Evolutionary conservation across 2,888 invertebrate species (phyloP), one percentile per base, ranked within the genome.

Genomic region (Odontocerum albicorne): DNA sequence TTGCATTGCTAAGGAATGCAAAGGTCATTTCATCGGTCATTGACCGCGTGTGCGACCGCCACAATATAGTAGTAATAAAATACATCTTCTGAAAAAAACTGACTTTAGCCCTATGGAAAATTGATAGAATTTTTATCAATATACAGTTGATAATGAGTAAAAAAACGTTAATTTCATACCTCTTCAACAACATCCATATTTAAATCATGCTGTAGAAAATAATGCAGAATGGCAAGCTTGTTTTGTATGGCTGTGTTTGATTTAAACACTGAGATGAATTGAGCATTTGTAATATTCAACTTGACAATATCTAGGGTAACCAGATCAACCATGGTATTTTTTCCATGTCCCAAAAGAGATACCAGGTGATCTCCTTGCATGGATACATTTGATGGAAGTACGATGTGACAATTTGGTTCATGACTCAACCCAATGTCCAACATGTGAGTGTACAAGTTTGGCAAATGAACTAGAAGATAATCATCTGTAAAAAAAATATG

Each of bases 351-450:
- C 1, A 82, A 67, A 10, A 86, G 69, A 1, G 89, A 87, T 1
- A 89, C 85, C n/a, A 90, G 73, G 62, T 86, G 83, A 0, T 83
- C 83, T 2, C 83, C 77, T 13, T 77, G 72, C 1, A 76, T 72
- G n/a, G 74, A 72, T 33, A 77, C 72, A 33, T 81, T 81, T 56
- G 84, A 74, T 0, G 88, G 84, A 13, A 87, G 80, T 0, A 89
- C 81, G 47, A 91, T 83, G 66, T 91, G 90, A 64, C 89, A 88
- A 63, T 87, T 87, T 0, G 93, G 92, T 68, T 92, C 92, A 70
- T 92, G 93, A 64, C 84, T 82, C 7, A 87, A 74, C 2, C 92
- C 90, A 42, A 93, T 86, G 73, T 95, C 94, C 49, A 95, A 74
- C 19, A 94, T 73, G 67, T 95, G 93, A 0, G 89, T 86, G 72